A percentile compares a stretch with the other conserved stretches of the same genome.
phyloP scores from a whole-genome alignment of 2,113 vertebrate genomes.

The Heptranchias perlo region DNA sequence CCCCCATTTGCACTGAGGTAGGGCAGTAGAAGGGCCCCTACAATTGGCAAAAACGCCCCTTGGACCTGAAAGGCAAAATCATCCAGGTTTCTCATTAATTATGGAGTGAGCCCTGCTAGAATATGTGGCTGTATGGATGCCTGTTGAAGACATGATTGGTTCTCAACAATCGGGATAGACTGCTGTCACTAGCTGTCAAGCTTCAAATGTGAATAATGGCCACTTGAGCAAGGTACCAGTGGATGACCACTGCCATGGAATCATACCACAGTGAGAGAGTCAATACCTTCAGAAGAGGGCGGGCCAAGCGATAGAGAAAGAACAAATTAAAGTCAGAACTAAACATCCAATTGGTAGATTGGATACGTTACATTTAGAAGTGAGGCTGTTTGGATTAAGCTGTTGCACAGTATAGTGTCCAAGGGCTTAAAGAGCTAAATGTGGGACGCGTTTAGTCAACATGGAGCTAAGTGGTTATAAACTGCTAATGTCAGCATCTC shows the following conservation, averaged over 20 bases:
- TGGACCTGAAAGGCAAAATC: background rate
- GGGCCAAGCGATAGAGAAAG: background rate
- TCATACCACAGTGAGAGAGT: background rate
- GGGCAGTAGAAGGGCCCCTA: background rate
- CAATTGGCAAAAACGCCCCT: background rate
- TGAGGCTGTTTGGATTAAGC: background rate
- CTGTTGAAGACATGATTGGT: background rate
- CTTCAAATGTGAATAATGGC: background rate
- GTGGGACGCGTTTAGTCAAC: slow-evolving; percentile 11
- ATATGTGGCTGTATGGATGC: no score
- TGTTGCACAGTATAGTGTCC: background rate
- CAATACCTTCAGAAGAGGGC: background rate
- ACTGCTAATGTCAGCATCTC: background rate
- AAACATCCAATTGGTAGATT: background rate
- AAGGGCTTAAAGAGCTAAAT: background rate
- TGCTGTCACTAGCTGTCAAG: background rate
- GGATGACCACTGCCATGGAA: background rate
- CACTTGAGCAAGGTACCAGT: background rate
- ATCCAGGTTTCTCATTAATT: background rate
- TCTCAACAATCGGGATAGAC: background rate
- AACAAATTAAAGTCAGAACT: background rate
- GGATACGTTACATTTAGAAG: background rate
- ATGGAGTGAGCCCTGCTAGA: background rate
- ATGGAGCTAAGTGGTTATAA: slow-evolving; percentile 11
- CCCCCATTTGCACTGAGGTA: background rate